phyloP scores from a whole-genome alignment of 2,888 invertebrate genomes.

The Drosophila peninsularis region DNA sequence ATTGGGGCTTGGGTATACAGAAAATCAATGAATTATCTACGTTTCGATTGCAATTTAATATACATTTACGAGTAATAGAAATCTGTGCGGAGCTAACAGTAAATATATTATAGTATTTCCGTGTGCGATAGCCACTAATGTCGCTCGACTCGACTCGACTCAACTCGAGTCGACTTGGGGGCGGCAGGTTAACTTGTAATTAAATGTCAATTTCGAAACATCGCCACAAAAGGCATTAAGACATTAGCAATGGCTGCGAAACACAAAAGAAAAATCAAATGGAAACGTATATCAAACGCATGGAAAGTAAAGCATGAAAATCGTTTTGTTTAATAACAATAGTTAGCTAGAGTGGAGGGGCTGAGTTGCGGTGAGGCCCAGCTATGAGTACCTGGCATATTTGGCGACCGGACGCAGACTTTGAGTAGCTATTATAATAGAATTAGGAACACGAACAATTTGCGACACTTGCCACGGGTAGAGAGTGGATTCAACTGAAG shows the following conservation, averaged over 20 bases:
- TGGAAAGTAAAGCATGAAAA: slow-evolving; percentile 41
- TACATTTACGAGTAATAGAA: slow-evolving; percentile 59
- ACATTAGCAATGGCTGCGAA: slow-evolving; percentile 47
- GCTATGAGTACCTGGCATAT: slow-evolving; percentile 32
- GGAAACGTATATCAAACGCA: slow-evolving; percentile 38
- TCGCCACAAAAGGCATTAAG: slow-evolving; percentile 41
- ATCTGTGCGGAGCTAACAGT: slow-evolving; percentile 39
- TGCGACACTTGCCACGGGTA: slow-evolving; percentile 28
- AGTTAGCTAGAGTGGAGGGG: background rate
- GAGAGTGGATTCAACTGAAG: background rate
- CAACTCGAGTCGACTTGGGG: too few species aligned
- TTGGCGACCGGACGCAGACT: slow-evolving; percentile 44
- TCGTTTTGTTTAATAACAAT: slow-evolving; percentile 50
- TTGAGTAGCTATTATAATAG: slow-evolving; percentile 67
- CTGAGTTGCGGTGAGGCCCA: background rate
- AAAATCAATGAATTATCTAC: slow-evolving; percentile 47
- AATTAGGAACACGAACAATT: slow-evolving; percentile 66
- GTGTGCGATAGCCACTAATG: slow-evolving; percentile 49
- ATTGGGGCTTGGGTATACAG: background rate
- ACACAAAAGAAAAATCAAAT: slow-evolving; percentile 2
- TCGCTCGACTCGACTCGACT: too few species aligned
- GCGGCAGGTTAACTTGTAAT: slow-evolving; percentile 39
- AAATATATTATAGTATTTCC: slow-evolving; percentile 15
- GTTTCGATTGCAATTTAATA: slow-evolving; percentile 65
- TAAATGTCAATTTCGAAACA: slow-evolving; percentile 74